These are phyloP conservation scores for Eremophila alpestris DNA, from an alignment of 2,797 vertebrate species.

Conservation along the genomic window DNA sequence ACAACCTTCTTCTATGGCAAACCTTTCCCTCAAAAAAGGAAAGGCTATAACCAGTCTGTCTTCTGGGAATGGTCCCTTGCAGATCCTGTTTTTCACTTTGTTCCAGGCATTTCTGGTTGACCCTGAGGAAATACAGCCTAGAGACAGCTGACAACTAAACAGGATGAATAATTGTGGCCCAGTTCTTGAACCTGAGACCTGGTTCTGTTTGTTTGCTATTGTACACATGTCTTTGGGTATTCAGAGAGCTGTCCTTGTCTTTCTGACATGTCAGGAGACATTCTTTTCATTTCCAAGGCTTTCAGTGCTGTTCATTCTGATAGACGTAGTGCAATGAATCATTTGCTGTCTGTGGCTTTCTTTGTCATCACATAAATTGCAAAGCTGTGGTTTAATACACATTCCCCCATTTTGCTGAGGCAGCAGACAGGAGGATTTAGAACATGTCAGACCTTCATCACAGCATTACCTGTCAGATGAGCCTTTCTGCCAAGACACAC, in stretches of 20 bases:
- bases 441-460: not conserved
- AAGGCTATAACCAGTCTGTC: not conserved
- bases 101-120: not conserved
- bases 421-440: slow-evolving; percentile 8
- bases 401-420: not conserved
- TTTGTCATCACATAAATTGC: slow-evolving; percentile 6
- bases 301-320: not conserved
- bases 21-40: not conserved
- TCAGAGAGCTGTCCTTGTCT: not conserved
- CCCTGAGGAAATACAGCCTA: not conserved
- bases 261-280: not conserved
- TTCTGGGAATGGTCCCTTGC: not conserved
- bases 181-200: not conserved
- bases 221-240: not conserved
- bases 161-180: not conserved
- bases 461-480: not conserved
- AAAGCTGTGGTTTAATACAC: not conserved
- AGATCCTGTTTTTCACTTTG: not conserved
- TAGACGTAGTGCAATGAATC: not conserved
- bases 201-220: not conserved
- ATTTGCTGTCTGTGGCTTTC: not conserved
- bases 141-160: not conserved
- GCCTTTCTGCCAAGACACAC: not conserved
- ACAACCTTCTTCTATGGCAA: not conserved
- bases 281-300: not conserved